Evolutionary conservation across 2,888 invertebrate species (phyloP), one percentile per base, ranked within the genome.

Genomic region (Dicyrtoma fusca): DNA sequence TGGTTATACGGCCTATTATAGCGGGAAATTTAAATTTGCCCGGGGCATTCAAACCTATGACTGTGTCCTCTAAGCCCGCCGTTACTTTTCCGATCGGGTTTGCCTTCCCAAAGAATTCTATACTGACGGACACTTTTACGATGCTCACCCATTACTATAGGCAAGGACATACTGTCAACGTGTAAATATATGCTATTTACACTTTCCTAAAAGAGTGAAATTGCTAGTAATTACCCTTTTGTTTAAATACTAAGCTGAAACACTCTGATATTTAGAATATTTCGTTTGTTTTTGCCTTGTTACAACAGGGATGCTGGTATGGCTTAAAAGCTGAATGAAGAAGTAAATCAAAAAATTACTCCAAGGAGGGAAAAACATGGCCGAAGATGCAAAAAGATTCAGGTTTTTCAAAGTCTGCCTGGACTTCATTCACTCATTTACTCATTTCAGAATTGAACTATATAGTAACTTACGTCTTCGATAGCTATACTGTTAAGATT

Each of bases 21-120:
- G 34, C 42, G 5, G 55, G 34, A 1, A 66, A 66, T 66, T 13
- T 66, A 19, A 55, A 53, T 10, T 11, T 66, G 8, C 55, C 53
- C 0, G 66, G 55, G 13, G 55, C 23, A 19, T 64, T 66, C 42
- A 44, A 66, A 23, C 53, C 55, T 1, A 55, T 55, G 55, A 23
- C 42, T 19, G 13, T 42, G 1, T 34, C 19, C 5, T 55, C 55
- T 0, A 66, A 66, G 13, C 55, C 66, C 1, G 66, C 66, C 4
- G 66, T 66, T 0, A 66, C 66, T 1, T 55, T 53, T 14, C 23
- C 55, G 0, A 44, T 55, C n/a, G 66, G 66, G 5, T 66, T 44
- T 19, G 53, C 55, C 1, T 66, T 66, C 44, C 17, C 34, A 1
- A 66, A 55, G 44, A 55, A 55, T 13, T 66, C 66, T 19, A 55